Base-by-base conservation (phyloP, 1,140 invertebrate species). In the Microplitis demolitor region DNA sequence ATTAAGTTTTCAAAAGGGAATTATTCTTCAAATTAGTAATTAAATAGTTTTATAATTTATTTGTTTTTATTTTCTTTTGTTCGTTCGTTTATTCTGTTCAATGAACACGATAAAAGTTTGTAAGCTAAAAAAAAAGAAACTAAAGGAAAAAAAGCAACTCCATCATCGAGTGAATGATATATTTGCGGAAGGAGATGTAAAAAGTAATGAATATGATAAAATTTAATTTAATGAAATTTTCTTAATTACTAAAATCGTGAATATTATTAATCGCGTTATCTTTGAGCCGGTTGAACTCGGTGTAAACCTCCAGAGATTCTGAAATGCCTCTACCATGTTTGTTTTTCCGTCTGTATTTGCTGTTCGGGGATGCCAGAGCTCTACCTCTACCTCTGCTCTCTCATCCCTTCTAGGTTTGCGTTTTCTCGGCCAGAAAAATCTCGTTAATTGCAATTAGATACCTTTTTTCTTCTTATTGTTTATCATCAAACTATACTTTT, bases 271-370 rank as follows among this genome's bases (percentile, higher is more conserved):
- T 66, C 62, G 71, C 69, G 73, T 77, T 79, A 79, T 77, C 71
- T 66, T 66, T 69, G 39, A 71, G 76, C 72, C 69, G 73, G 74
- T 72, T 72, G 62, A 77, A 67, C 37, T 71, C 73, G 64, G 60
- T 64, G 56, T 76, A 74, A 79, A 79, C 61, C 74, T 77, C 77
- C 74, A 66, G 62, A 77, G 74, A 71, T 64, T 72, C 39, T 51
- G 35, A 76, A 79, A 77, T 69, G 73, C 77, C 72, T 75, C 71
- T 71, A 71, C 69, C 66, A 62, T 76, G 69, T 79, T 79, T 79
- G 71, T 79, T 75, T 64, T 78, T 71, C 78, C 58, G 76, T 78
- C 71, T 75, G 73, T 78, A 67, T 78, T 79, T 77, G 73, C 78
- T 64, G 62, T 64, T 64, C 62, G 8, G 39, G 39, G 13, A 64